Base-by-base conservation (phyloP, 2,113 vertebrate species). In the Melospiza georgiana region DNA sequence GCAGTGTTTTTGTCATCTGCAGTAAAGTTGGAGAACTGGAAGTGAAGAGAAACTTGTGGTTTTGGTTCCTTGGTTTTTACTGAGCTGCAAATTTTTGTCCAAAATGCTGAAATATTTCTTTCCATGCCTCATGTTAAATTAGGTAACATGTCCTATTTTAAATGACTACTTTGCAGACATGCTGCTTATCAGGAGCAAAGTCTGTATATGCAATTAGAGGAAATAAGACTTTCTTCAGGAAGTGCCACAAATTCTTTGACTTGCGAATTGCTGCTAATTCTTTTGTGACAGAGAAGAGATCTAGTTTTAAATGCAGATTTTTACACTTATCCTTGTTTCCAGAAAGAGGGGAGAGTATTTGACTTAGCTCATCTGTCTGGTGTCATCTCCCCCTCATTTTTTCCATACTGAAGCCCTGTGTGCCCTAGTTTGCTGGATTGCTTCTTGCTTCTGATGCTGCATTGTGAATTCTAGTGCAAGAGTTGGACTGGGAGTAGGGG, bases 351-450 rank as follows among this genome's bases (percentile, higher is more conserved):
- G 48, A 49, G 35, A 49, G 8, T 57, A 43, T 83, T 63, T 74
- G 24, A 61, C 19, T 66, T 55, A 16, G 12, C n/a, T 67, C 6
- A 12, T 78, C 21, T 46, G 4, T 33, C 49, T 82, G 20, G 1
- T 67, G 25, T 48, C 5, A 1, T 52, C 10, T 86, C 51, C 23
- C 28, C 8, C 5, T 66, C 19, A 3, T 59, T 82, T 90, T 90
- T 65, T 67, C 25, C 5, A 14, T 51, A 15, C 23, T 43, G 7
- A 54, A 63, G 22, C 23, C 25, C 31, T 11, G 1, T 2, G 2
- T 49, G 12, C 35, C 37, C 28, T 41, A 14, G 11, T 54, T 86
- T 74, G 49, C 46, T 77, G 28, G 20, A 14, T 72, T 0, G 0
- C 15, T 86, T 85, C 48, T 65, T 76, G 67, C 59, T 37, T 86